These are phyloP conservation scores for Zaprionus bogoriensis DNA, from an alignment of 2,888 invertebrate genomes.

Conservation along the genomic window DNA sequence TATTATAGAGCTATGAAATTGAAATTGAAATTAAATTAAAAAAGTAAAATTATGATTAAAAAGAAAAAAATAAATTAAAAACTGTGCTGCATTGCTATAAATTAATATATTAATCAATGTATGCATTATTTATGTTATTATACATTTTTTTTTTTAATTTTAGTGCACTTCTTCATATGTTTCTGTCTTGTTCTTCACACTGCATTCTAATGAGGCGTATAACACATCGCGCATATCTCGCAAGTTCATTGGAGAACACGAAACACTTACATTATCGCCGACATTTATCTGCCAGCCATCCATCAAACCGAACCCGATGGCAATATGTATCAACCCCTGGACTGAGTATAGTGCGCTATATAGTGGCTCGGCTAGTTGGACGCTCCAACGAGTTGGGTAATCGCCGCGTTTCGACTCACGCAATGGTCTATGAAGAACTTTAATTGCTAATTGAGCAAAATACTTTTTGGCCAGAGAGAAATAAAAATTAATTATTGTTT, in stretches of 20 bases:
- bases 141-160: too few relatives aligned
- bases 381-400: background rate
- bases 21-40: too few relatives aligned
- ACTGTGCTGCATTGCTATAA: too few relatives aligned
- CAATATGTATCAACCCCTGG: background rate
- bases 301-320: constrained; percentile 46
- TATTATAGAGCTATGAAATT: too few relatives aligned
- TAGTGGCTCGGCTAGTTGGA: background rate
- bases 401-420: constrained; percentile 49
- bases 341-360: background rate
- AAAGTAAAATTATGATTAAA: too few relatives aligned
- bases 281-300: constrained; percentile 40
- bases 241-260: constrained; percentile 12
- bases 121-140: too few relatives aligned
- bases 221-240: background rate
- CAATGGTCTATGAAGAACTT: constrained; percentile 64
- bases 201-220: background rate
- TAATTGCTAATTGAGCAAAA: constrained; percentile 76
- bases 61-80: too few relatives aligned
- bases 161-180: too few relatives aligned
- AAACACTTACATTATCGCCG: constrained; percentile 33
- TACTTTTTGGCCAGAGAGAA: constrained; percentile 51
- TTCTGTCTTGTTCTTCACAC: background rate
- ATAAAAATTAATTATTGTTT: constrained; percentile 67
- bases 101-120: too few relatives aligned